Base-by-base conservation (phyloP, 2,888 invertebrate genomes). In the Drosophila hamatofila region DNA sequence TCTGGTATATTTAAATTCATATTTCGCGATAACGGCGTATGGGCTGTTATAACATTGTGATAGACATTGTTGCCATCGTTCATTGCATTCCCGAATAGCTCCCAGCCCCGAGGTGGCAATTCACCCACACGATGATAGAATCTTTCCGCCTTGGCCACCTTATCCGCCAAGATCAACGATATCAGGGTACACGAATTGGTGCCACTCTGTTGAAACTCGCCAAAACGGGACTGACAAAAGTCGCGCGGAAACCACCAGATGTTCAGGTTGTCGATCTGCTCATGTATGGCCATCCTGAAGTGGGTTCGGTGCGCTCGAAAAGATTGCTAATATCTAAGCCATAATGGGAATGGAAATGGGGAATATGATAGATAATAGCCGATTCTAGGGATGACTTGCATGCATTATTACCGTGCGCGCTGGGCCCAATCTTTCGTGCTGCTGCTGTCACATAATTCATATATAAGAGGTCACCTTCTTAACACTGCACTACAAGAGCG, bases 121-220 rank as follows among this genome's bases (percentile, higher is more conserved):
- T 86, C 80, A 16, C 68, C 74, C 4, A 77, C 81, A 18, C 79
- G 75, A 70, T 77, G 75, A 54, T 87, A 85, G 44, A 89, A 86
- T 27, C 80, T 58, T 25, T 75, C 72, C 62, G 88, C 75, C 55
- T 88, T 88, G 55, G 90, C 75, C 49, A 93, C 93, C 78, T 93
- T 93, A 56, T 93, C 91, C 33, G 95, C 95, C 68, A 94, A 91
- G 56, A 95, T 92, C 25, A 95, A 90, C 42, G 94, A 94, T 78
- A 95, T 95, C 59, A 95, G 90, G 1, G 95, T 95, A 76, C 95
- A 95, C 9, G 95, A 95, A 90, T 95, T 94, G 78, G 95, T 95
- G 58, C 94, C 94, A 91, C 89, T 93, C 59, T 91, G 87, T 65
- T 93, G 92, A 79, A 92, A 92, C 64, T 93, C 92, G 66, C 94